Conservation (phyloP, 2,797 vertebrate genomes). For the Cyclura pinguis region DNA sequence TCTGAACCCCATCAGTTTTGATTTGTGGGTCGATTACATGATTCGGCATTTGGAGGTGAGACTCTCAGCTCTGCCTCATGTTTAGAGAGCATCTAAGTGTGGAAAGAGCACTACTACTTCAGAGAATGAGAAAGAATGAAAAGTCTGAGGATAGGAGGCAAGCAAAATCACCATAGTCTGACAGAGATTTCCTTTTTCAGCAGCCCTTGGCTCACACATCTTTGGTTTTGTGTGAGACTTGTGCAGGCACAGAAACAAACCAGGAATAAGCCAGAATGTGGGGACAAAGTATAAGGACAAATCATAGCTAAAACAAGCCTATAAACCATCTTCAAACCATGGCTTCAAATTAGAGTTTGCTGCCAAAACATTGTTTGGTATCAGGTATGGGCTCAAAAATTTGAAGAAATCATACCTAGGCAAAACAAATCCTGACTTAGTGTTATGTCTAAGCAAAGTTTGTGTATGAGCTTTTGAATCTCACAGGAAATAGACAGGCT, state of each 20-base stretch:
- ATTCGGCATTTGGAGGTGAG: too few species aligned
- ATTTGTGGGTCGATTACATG: neutral
- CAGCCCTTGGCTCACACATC: neutral
- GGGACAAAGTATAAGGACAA: neutral
- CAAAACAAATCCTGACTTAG: neutral
- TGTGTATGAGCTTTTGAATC: neutral
- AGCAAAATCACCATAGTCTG: neutral
- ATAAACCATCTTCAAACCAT: neutral
- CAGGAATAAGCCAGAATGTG: neutral
- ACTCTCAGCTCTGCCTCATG: too few species aligned
- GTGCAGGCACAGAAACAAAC: neutral
- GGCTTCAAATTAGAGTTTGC: neutral
- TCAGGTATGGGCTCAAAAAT: neutral
- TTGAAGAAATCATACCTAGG: neutral
- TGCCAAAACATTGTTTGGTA: neutral
- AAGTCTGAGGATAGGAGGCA: too few species aligned
- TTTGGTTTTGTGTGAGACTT: neutral
- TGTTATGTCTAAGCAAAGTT: neutral
- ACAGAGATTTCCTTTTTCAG: neutral
- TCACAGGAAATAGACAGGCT: neutral
- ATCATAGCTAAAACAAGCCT: neutral
- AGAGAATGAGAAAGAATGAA: too few species aligned
- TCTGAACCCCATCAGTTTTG: neutral
- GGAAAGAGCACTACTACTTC: too few species aligned
- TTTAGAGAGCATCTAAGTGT: too few species aligned